Evolutionary conservation across 2,797 vertebrate genomes (phyloP).

Genomic region (Prionace glauca): DNA sequence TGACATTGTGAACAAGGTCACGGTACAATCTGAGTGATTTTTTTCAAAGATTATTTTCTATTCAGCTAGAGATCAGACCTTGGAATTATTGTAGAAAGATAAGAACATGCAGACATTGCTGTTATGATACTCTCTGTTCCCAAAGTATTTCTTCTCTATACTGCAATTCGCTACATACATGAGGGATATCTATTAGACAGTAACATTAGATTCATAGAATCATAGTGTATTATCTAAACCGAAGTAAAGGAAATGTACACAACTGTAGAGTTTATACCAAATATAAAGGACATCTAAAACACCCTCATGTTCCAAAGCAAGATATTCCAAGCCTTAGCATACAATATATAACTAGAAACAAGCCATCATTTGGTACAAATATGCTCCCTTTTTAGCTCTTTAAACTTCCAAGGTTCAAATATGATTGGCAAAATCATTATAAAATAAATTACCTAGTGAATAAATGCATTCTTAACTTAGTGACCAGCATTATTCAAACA

Average conservation of each 20-base stretch:
- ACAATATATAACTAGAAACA: neutral
- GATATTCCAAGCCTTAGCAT: neutral
- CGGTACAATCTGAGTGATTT: neutral
- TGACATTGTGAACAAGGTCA: neutral
- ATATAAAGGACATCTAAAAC: neutral
- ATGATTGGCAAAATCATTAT: neutral
- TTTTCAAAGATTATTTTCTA: neutral
- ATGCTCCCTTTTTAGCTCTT: no score
- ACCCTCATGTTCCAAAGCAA: neutral
- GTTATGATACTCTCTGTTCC: neutral
- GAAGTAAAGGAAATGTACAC: neutral
- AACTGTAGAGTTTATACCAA: neutral
- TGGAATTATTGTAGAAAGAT: neutral
- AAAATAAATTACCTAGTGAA: neutral
- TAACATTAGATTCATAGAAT: no score
- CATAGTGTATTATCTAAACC: neutral
- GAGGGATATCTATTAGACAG: no score
- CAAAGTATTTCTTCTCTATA: neutral
- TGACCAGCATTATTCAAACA: neutral
- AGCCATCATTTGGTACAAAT: neutral
- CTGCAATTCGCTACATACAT: neutral
- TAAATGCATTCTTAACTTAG: neutral
- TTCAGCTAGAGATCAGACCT: conserved; percentile 20
- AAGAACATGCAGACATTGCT: neutral
- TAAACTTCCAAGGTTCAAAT: neutral